Percentiles rank a stretch among this genome's conserved stretches.
Conservation (phyloP, 2,888 invertebrate genomes). For the Xestia xanthographa region DNA sequence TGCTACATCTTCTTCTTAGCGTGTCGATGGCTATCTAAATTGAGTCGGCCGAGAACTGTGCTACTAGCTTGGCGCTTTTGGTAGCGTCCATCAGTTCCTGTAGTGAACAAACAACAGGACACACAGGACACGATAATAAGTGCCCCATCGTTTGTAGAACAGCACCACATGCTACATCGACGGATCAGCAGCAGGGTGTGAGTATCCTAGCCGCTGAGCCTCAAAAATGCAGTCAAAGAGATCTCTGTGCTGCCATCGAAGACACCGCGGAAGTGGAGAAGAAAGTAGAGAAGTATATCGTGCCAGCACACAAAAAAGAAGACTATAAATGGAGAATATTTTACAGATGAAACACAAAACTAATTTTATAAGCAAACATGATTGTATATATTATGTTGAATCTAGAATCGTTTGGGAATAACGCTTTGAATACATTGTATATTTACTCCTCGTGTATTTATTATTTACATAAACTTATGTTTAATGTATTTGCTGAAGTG, state of each 20-base stretch:
- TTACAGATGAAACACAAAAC: slow-evolving; percentile 5
- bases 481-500: slow-evolving; percentile 44
- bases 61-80: no score
- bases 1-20: no score
- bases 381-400: slow-evolving; percentile 31
- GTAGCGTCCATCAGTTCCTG: no score
- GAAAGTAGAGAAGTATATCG: neutral
- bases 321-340: neutral
- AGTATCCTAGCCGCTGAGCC: neutral
- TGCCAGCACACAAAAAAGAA: neutral
- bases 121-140: no score
- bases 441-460: slow-evolving; percentile 32
- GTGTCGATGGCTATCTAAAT: no score
- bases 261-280: neutral
- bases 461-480: slow-evolving; percentile 48
- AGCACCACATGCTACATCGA: no score
- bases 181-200: no score
- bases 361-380: slow-evolving; percentile 37
- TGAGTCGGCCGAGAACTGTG: no score
- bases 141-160: no score
- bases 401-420: slow-evolving; percentile 40
- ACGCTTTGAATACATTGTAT: slow-evolving; percentile 33
- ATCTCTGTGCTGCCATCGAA: neutral
- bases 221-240: neutral
- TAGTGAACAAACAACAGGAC: no score